Conservation (phyloP, 2,797 vertebrate species). For the Hippocampus kuda region DNA sequence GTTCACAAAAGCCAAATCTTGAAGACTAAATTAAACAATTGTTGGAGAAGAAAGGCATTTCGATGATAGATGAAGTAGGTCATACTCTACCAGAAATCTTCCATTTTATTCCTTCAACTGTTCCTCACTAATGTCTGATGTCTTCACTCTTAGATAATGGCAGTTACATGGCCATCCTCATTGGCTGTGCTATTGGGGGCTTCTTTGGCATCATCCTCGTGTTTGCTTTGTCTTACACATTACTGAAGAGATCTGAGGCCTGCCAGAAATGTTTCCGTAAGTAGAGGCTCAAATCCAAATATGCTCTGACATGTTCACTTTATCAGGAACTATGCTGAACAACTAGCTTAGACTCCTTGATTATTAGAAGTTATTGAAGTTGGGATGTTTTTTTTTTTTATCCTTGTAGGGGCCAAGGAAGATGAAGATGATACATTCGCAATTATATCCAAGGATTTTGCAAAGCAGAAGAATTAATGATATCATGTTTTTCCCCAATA, state of each 20-base stretch:
- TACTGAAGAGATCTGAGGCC: constrained; percentile 34
- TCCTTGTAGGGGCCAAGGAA: constrained; percentile 25
- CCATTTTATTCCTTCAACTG: neutral
- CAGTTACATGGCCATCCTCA: constrained; percentile 11
- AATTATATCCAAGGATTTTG: constrained; percentile 28
- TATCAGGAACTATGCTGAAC: neutral
- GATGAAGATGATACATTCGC: constrained; percentile 33
- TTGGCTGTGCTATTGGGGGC: constrained; percentile 45
- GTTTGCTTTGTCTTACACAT: constrained; percentile 21
- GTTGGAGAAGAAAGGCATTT: too few species aligned
- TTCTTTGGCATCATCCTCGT: constrained; percentile 49
- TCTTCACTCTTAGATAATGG: constrained; percentile 23
- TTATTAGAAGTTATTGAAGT: neutral
- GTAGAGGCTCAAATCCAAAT: constrained; percentile 8
- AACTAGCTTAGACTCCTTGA: neutral
- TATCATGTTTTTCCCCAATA: neutral
- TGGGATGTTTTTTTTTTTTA: constrained; percentile 6
- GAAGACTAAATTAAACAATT: too few species aligned
- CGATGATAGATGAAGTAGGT: too few species aligned
- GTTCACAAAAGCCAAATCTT: too few species aligned
- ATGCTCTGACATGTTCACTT: neutral
- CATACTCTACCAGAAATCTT: neutral
- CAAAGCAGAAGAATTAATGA: neutral
- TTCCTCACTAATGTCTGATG: neutral
- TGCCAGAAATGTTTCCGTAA: constrained; percentile 44